Base-by-base conservation (phyloP, 2,888 invertebrate species). In the Torymus auratus region DNA sequence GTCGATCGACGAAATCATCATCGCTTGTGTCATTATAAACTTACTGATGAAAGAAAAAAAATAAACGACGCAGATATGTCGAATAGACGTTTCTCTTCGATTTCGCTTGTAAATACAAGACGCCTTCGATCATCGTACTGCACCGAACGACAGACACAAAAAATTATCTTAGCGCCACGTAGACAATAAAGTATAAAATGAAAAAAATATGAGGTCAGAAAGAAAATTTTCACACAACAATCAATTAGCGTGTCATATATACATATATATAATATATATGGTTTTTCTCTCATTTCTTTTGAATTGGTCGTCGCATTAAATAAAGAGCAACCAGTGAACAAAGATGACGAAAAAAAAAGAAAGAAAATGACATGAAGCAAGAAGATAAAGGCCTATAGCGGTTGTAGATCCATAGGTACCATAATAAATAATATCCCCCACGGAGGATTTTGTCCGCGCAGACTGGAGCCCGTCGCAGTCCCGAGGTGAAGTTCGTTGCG, bases 401-500 rank as follows among this genome's bases (percentile, higher is more conserved):
- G 41, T 68, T 69, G 70, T 83, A 84, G 81, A 81, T 76, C 77
- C 81, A 76, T 80, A 83, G 70, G 70, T 81, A 82, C 14, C 15
- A 60, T 50, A 41, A 41, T 41, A 41, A 41, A 41, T 41, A 41
- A 41, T 41, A 41, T 41, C 41, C 41, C 41, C 7, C 41, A 53
- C 58, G 61, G 2, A 52, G 53, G 28, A 20, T 69, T 79, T 79
- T 62, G 58, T 28, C 61, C 20, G 23, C 23, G 50, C 2, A 53
- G 56, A 41, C 41, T 41, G 73, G 61, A 85, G 78, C 80, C 83
- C 74, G 62, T 56, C 74, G 82, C 79, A 84, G 85, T 86, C 85
- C 83, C 84, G 84, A 82, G 76, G 83, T 81, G 76, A 84, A 84
- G 83, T 82, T 78, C 68, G 82, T 81, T 82, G 83, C 83, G 82